Evolutionary conservation across 2,113 vertebrate species (phyloP).

Genomic region (Cryptotis parvus): DNA sequence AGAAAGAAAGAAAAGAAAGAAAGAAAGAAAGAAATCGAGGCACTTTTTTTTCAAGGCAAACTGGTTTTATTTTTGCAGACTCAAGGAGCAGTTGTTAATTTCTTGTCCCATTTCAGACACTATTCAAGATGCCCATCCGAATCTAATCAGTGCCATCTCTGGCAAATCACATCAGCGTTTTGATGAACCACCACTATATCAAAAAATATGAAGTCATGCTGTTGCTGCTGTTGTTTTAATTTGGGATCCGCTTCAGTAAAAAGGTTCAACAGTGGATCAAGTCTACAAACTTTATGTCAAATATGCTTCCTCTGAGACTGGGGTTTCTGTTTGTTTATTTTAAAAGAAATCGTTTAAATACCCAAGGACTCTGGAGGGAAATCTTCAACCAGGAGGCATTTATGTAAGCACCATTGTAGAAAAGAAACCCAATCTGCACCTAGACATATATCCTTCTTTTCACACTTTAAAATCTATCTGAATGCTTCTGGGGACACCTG

Average conservation of each 20-base stretch:
- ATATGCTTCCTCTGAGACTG: slow-evolving; percentile 28
- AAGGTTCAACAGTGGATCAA: slow-evolving; percentile 13
- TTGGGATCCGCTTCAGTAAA: slow-evolving; percentile 23
- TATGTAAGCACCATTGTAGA: slow-evolving; percentile 45
- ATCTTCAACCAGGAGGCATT: slow-evolving; percentile 36
- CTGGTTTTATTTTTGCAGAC: slow-evolving; percentile 70
- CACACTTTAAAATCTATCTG: slow-evolving; percentile 37
- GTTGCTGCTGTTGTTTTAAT: slow-evolving; percentile 8
- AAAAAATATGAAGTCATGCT: slow-evolving; percentile 19
- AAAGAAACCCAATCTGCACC: slow-evolving; percentile 57
- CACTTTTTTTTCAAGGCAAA: slow-evolving; percentile 63
- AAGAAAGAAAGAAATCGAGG: slow-evolving; percentile 59
- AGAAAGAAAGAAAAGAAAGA: too few relatives aligned
- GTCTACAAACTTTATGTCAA: slow-evolving; percentile 12
- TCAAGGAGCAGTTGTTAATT: slow-evolving; percentile 21
- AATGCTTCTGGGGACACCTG: slow-evolving; percentile 53
- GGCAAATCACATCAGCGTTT: not conserved
- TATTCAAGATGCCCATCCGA: not conserved
- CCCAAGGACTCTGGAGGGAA: slow-evolving; percentile 27
- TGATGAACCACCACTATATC: not conserved
- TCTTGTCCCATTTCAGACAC: slow-evolving; percentile 39
- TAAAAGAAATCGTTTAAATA: not conserved
- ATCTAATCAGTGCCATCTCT: slow-evolving; percentile 27
- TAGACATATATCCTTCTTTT: slow-evolving; percentile 47
- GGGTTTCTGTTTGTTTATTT: too few relatives aligned